Evolutionary conservation across 2,888 invertebrate genomes (phyloP).

Genomic region (Catocala sponsa): DNA sequence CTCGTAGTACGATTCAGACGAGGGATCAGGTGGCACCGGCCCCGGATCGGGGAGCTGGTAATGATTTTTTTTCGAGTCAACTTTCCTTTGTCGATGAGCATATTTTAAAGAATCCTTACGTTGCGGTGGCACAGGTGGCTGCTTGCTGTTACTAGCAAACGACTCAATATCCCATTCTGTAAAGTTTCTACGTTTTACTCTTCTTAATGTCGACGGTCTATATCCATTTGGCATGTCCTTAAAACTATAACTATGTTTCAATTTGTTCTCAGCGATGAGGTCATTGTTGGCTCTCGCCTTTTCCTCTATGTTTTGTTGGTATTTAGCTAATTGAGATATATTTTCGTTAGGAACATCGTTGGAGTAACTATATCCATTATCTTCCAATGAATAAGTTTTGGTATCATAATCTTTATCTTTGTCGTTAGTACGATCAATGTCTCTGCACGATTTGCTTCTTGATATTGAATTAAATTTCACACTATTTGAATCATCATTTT

Average conservation of each 20-base stretch:
- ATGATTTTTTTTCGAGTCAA: slow-evolving; percentile 78
- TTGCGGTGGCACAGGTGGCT: slow-evolving; percentile 79
- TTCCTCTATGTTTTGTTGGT: slow-evolving; percentile 89
- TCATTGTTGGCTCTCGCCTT: slow-evolving; percentile 85
- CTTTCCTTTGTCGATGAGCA: slow-evolving; percentile 84
- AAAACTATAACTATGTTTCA: slow-evolving; percentile 87
- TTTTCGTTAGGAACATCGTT: slow-evolving; percentile 76
- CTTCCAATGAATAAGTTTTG: slow-evolving; percentile 70
- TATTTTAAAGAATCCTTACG: slow-evolving; percentile 85
- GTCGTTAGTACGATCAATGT: slow-evolving; percentile 74
- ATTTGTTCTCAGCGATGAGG: slow-evolving; percentile 84
- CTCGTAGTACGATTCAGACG: slow-evolving; percentile 84
- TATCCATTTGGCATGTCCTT: slow-evolving; percentile 90
- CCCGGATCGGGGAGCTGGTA: slow-evolving; percentile 82
- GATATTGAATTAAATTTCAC: slow-evolving; percentile 82
- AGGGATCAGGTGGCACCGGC: slow-evolving; percentile 80
- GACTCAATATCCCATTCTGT: slow-evolving; percentile 88
- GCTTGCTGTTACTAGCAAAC: slow-evolving; percentile 72
- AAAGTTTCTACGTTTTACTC: slow-evolving; percentile 87
- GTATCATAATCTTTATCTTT: slow-evolving; percentile 69
- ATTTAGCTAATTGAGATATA: slow-evolving; percentile 88
- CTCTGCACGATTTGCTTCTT: slow-evolving; percentile 84
- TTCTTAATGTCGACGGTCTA: slow-evolving; percentile 87
- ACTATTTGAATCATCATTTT: slow-evolving; percentile 70
- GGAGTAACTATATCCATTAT: slow-evolving; percentile 70